Percentiles rank a stretch among this genome's conserved stretches.
Evolutionary conservation across 2,797 vertebrate species (phyloP).

Genomic region (Choloepus didactylus): DNA sequence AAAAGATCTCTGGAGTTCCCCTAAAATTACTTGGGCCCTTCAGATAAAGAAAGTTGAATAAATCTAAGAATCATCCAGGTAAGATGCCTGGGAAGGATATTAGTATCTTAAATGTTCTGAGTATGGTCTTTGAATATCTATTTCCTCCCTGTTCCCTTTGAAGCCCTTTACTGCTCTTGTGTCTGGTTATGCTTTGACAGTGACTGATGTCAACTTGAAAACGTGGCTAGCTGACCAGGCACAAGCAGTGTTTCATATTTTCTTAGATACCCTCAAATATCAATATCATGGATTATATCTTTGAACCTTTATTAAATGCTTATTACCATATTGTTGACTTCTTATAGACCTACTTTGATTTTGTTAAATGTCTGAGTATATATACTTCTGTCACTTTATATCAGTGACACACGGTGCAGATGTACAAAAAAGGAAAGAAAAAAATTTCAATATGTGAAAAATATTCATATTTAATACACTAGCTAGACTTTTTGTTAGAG

Average conservation of each 20-base stretch:
- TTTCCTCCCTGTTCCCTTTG: constrained; percentile 30
- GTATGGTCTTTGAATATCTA: background rate
- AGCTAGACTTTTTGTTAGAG: constrained; percentile 21
- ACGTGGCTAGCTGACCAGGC: background rate
- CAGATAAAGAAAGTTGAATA: constrained; percentile 36
- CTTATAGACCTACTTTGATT: constrained; percentile 33
- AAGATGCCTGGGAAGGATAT: constrained; percentile 14
- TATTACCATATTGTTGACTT: constrained; percentile 10
- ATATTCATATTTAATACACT: background rate
- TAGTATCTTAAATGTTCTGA: constrained; percentile 10
- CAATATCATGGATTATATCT: background rate
- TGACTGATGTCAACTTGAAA: constrained; percentile 39
- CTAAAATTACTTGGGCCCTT: background rate
- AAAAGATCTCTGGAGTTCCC: background rate
- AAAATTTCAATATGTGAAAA: constrained; percentile 45
- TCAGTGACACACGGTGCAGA: background rate
- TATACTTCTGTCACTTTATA: constrained; percentile 6
- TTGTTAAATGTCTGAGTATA: constrained; percentile 39
- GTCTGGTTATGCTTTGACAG: constrained; percentile 3
- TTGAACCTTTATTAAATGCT: constrained; percentile 48
- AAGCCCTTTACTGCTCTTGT: constrained; percentile 34
- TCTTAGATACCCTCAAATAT: background rate
- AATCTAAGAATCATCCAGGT: background rate
- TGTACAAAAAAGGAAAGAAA: background rate
- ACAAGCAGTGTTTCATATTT: constrained; percentile 16